Evolutionary conservation across 2,113 vertebrate species (phyloP).

Genomic region (Zapus hudsonius): DNA sequence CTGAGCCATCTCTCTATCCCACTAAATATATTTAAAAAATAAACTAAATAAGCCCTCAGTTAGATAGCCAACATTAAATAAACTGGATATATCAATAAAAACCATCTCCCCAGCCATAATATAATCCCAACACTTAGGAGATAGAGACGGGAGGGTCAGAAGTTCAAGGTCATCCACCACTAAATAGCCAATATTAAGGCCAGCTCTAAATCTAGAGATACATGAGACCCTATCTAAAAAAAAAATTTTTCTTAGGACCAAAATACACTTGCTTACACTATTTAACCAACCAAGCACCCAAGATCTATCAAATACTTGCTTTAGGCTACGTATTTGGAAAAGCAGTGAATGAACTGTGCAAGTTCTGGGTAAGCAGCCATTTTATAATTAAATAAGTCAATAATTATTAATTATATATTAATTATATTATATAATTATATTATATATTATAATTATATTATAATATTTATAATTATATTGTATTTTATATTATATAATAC

Average conservation of each 20-base stretch:
- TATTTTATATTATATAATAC: no score
- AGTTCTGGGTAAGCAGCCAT: no score
- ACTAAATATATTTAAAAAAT: not conserved
- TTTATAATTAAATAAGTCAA: no score
- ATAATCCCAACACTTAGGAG: not conserved
- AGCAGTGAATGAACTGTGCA: slow-evolving; percentile 46
- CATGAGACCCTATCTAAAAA: not conserved
- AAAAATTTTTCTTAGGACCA: not conserved
- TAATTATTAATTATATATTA: no score
- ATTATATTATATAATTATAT: no score
- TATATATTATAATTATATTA: no score
- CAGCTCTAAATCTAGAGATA: not conserved
- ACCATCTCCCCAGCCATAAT: not conserved
- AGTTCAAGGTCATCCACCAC: not conserved
- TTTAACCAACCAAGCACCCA: slow-evolving; percentile 28
- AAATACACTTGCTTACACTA: slow-evolving; percentile 3
- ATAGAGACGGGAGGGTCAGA: not conserved
- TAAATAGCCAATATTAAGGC: not conserved
- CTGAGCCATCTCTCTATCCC: no score
- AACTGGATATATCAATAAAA: no score
- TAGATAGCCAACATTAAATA: not conserved
- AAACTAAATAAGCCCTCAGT: not conserved
- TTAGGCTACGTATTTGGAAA: slow-evolving; percentile 44
- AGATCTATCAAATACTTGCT: slow-evolving; percentile 26
- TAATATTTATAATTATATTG: no score